Conservation (phyloP, 2,113 vertebrate genomes). For the Solenodon paradoxus region DNA sequence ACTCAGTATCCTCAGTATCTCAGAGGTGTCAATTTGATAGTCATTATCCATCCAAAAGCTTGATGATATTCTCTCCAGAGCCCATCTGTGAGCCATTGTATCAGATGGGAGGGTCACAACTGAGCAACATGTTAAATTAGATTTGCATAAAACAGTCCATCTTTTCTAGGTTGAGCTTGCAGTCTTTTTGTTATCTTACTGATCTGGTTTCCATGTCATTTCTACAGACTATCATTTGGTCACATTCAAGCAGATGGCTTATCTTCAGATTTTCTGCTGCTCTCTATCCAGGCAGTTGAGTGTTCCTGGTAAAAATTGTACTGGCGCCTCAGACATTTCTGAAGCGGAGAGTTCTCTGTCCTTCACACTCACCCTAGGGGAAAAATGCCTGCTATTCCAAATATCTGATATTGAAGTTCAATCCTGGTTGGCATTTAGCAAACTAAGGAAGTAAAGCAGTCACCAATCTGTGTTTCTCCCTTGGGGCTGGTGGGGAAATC, state of each 20-base stretch:
- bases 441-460: background rate
- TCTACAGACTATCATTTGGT: background rate
- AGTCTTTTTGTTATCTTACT: conserved; percentile 28
- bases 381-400: background rate
- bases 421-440: background rate
- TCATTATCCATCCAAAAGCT: conserved; percentile 53
- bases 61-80: conserved; percentile 68
- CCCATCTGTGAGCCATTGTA: conserved; percentile 67
- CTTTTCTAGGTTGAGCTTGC: background rate
- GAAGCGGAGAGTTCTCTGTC: background rate
- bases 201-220: background rate
- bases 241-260: background rate
- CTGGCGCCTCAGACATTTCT: background rate
- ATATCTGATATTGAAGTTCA: background rate
- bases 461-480: background rate
- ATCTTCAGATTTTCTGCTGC: background rate
- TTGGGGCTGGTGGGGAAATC: background rate
- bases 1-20: background rate
- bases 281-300: background rate
- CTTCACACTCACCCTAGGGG: background rate
- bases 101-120: conserved; percentile 77
- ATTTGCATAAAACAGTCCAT: conserved; percentile 49
- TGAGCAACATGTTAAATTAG: conserved; percentile 65
- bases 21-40: background rate
- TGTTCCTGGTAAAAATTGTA: background rate